A percentile compares a stretch with the other conserved stretches of the same genome.
Evolutionary conservation across 2,888 invertebrate species (phyloP).

Genomic region (Tuberolachnus salignus): DNA sequence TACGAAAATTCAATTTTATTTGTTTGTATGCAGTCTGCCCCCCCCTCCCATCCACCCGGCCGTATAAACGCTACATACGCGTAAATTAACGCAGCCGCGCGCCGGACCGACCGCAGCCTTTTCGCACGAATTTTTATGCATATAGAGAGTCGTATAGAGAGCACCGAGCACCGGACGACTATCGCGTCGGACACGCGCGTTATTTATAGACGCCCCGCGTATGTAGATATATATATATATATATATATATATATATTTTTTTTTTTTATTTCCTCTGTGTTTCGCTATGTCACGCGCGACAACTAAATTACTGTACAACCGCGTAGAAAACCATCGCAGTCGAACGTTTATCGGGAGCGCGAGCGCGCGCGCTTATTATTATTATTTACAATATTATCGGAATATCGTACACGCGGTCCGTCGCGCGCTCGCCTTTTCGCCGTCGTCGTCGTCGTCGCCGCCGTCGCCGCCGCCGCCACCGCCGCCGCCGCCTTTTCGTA

Average conservation of each 20-base stretch:
- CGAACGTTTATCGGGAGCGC: no score
- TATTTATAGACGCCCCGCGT: conserved; percentile 33
- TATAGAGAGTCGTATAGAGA: background rate
- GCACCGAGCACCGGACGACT: background rate
- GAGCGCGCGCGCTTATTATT: background rate
- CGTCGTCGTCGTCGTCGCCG: background rate
- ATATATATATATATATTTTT: background rate
- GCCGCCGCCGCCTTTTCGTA: background rate
- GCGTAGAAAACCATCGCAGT: background rate
- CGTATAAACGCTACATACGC: no score
- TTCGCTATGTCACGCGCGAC: background rate
- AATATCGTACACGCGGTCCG: background rate
- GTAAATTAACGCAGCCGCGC: no score
- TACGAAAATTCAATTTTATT: no score
- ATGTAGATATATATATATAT: background rate
- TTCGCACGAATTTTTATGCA: background rate
- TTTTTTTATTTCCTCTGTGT: background rate
- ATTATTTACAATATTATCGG: background rate
- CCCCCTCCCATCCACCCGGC: no score
- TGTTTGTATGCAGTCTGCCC: no score
- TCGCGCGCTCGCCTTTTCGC: background rate
- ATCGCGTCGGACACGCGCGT: no score
- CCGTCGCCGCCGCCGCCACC: background rate
- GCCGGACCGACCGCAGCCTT: no score
- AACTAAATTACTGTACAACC: background rate